Conservation (phyloP, 2,113 vertebrate genomes). For the Dasyprocta punctata region DNA sequence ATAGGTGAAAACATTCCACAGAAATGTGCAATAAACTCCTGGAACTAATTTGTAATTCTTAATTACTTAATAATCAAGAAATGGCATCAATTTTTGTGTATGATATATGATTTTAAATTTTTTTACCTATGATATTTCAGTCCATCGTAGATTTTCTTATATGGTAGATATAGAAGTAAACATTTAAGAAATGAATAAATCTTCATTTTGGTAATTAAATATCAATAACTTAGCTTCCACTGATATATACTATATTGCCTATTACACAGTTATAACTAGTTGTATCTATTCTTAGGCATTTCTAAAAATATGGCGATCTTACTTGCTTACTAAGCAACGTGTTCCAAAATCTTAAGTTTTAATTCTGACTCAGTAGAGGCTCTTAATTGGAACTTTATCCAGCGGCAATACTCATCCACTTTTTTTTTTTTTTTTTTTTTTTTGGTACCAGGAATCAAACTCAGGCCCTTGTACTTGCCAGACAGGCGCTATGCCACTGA, state of each 20-base stretch:
- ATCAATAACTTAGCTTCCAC: not conserved
- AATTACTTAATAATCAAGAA: slow-evolving; percentile 22
- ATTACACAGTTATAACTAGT: not conserved
- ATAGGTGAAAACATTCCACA: slow-evolving; percentile 21
- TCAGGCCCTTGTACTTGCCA: no score
- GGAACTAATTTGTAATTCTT: slow-evolving; percentile 20
- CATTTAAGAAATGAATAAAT: slow-evolving; percentile 39
- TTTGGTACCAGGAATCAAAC: no score
- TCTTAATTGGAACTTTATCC: not conserved
- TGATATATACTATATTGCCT: not conserved
- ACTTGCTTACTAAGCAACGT: not conserved
- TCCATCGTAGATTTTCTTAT: slow-evolving; percentile 24
- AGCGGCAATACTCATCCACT: not conserved
- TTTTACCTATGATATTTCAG: not conserved
- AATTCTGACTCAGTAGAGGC: not conserved
- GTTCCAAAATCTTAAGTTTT: slow-evolving; percentile 36
- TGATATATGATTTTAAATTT: slow-evolving; percentile 21
- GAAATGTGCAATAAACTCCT: not conserved
- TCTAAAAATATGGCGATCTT: not conserved
- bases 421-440: no score
- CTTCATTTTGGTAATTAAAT: slow-evolving; percentile 24
- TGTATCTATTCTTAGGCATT: not conserved
- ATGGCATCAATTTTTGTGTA: not conserved
- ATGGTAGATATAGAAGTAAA: not conserved
- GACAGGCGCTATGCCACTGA: no score